Base-by-base conservation (phyloP, 2,888 invertebrate genomes). In the Drosophila prostipennis region DNA sequence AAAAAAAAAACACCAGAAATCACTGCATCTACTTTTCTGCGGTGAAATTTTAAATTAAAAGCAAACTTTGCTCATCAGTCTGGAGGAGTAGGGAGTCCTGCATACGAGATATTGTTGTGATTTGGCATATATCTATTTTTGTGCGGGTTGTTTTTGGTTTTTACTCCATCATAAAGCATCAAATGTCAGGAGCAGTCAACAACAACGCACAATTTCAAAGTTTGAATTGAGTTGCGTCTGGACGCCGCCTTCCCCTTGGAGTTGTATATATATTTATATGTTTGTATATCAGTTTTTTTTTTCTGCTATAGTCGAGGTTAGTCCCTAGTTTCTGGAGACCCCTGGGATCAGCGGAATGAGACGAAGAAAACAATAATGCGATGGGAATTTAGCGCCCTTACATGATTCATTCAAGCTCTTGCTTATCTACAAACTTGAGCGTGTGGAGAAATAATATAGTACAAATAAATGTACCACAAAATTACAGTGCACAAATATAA, bases 221-320 rank as follows among this genome's bases (percentile, higher is more conserved):
- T 84, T 65, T 85, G 88, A 87, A 84, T 87, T 84, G 88, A 87
- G 78, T 82, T 84, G 80, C 56, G 76, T 74, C 67, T 70, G 70
- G 46, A 36, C 40, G 36, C 46, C 60, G 54, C 63, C 55, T 34
- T 46, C 6, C 32, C 13, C 16, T 16, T 34, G 49, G 48, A 64
- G 37, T 26, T 46, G 16, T 7, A 16, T 14, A 7, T 23, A 5
- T 49, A 58, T 29, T 53, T 23, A n/a, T 16, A 10, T 29, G 10
- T 46, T 70, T 32, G 71, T 61, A 51, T 68, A 40, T 29, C 54
- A 13, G 39, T 49, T 70, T 43, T 68, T n/a, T n/a, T n/a, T 53
- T 69, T 48, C 1, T 60, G 53, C 43, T 2, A 45, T 43, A 7
- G 34, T 48, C 42, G 32, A 19, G 14, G 34, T 10, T 61, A 67